phyloP scores from a whole-genome alignment of 2,113 vertebrate genomes.

The Pristiophorus japonicus region DNA sequence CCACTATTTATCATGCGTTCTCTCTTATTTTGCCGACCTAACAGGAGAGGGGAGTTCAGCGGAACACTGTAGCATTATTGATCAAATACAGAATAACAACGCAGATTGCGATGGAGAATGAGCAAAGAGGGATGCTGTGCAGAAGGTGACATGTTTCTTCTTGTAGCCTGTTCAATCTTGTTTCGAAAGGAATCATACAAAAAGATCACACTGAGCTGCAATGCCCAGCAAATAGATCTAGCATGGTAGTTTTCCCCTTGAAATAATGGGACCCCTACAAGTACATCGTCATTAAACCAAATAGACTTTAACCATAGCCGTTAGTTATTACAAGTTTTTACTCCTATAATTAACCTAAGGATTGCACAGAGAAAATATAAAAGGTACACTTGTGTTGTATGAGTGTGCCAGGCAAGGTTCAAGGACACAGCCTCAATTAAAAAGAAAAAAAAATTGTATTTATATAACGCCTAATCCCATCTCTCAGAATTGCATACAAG shows the following conservation, averaged over 20 bases:
- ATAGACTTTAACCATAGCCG: neutral
- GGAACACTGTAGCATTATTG: neutral
- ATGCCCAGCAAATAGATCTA: neutral
- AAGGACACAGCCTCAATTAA: too few relatives aligned
- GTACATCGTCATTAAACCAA: neutral
- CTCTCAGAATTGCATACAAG: neutral
- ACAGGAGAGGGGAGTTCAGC: neutral
- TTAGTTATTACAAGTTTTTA: neutral
- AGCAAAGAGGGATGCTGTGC: neutral
- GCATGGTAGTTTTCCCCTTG: neutral
- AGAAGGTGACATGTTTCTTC: neutral
- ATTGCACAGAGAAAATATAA: neutral
- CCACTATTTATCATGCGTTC: neutral
- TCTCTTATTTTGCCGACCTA: neutral
- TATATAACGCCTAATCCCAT: neutral
- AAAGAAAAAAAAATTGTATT: neutral
- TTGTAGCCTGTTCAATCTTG: neutral
- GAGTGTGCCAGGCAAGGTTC: neutral
- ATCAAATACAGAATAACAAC: neutral
- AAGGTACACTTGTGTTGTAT: neutral
- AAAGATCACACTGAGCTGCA: neutral
- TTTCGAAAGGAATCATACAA: conserved; percentile 6
- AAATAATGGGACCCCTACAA: neutral
- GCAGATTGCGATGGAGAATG: neutral
- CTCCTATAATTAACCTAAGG: neutral